Conservation (phyloP, 2,113 vertebrate genomes). For the Hippopotamus amphibius region DNA sequence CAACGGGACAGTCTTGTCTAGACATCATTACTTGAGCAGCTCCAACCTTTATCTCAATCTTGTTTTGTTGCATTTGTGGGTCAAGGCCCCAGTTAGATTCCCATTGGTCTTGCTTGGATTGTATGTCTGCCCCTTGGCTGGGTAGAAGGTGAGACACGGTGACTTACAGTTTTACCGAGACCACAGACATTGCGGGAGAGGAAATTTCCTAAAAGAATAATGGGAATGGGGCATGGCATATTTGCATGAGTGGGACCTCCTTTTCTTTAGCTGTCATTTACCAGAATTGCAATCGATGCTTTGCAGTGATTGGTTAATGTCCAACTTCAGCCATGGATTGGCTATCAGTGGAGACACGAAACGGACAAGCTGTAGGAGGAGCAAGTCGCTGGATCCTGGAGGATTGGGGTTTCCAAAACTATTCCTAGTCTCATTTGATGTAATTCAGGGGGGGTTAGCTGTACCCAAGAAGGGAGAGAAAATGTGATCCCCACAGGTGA, state of each 20-base stretch:
- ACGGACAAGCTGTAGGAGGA: background rate
- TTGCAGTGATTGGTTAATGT: background rate
- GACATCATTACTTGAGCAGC: fast-evolving
- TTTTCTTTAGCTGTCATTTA: background rate
- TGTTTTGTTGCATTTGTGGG: background rate
- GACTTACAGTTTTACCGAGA: background rate
- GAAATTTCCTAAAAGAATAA: background rate
- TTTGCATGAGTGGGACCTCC: background rate
- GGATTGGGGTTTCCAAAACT: background rate
- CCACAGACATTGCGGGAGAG: background rate
- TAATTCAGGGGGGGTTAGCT: background rate
- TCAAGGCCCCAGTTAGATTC: background rate
- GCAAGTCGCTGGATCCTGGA: background rate
- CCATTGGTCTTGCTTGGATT: background rate
- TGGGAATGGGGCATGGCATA: background rate
- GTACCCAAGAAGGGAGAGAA: background rate
- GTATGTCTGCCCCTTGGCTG: background rate
- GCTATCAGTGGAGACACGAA: background rate
- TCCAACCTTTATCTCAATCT: background rate
- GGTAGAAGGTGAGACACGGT: background rate
- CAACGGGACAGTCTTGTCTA: background rate
- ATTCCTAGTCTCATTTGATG: constrained; percentile 27
- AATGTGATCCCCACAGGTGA: background rate
- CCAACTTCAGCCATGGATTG: background rate
- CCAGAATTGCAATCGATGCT: background rate